Evolutionary conservation across 2,797 vertebrate species (phyloP).

Genomic region (Cichlasoma orientale): DNA sequence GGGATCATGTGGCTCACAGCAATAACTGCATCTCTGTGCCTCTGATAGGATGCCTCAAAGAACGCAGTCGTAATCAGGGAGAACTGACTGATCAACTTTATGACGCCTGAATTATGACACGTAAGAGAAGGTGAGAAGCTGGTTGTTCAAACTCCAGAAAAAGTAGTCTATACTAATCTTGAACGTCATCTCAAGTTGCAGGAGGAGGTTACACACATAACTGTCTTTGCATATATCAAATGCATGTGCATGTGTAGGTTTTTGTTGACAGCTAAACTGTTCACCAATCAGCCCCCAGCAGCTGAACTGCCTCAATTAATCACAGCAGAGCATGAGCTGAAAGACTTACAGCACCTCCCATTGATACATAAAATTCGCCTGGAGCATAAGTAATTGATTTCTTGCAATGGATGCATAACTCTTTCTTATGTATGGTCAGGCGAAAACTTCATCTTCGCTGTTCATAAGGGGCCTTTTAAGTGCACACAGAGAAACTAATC

Average conservation of each 20-base stretch:
- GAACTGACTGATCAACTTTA: conserved; percentile 21
- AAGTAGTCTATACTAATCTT: background rate
- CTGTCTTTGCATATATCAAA: conserved; percentile 15
- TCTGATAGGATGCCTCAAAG: conserved; percentile 1
- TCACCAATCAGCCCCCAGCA: conserved; percentile 40
- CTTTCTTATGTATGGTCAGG: conserved; percentile 52
- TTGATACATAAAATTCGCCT: conserved; percentile 55
- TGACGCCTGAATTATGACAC: background rate
- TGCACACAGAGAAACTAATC: conserved; percentile 44
- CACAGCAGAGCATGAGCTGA: conserved; percentile 34
- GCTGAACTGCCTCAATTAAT: conserved; percentile 48
- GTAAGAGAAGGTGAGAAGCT: background rate
- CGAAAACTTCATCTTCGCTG: conserved; percentile 51
- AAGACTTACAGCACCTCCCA: conserved; percentile 53
- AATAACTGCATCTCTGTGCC: background rate
- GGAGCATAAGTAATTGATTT: conserved; percentile 63
- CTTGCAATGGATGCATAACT: conserved; percentile 40
- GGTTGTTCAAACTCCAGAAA: background rate
- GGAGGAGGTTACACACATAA: background rate
- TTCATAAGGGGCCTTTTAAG: conserved; percentile 48
- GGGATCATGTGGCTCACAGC: conserved; percentile 21
- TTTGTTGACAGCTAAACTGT: conserved; percentile 34
- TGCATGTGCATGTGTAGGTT: conserved; percentile 13
- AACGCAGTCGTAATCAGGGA: background rate
- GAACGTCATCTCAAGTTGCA: background rate